Evolutionary conservation across 2,797 vertebrate genomes (phyloP), one percentile per base, ranked within the genome.

Genomic region (Arnoldichthys spilopterus): DNA sequence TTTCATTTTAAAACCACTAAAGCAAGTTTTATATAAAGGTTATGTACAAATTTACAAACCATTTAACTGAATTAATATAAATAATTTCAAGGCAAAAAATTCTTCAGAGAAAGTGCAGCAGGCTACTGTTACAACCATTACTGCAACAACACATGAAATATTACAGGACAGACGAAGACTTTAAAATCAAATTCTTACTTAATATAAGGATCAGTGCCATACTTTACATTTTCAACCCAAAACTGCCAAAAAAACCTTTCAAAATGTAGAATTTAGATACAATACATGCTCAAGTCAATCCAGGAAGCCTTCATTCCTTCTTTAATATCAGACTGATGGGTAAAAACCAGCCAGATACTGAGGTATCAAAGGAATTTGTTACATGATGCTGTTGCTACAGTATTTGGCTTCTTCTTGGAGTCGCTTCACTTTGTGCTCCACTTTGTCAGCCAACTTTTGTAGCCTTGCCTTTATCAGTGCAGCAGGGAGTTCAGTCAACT

Each of bases 401-500:
- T 20, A 34, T 28, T 72, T 24, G 28, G 82, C 58, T 1, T 54
- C 26, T 0, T 4, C 1, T 0, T 86, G 58, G 8, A 91, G 78
- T 0, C 20, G 77, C 2, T n/a, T 22, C 59, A 90, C 63, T 56
- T 86, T 92, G 0, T 2, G 58, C 16, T 78, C 2, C 0, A 93
- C 76, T 4, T 49, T 78, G 0, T 72, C 56, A 0, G 64, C 69
- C 1, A 22, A 12, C 0, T 1, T 0, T 0, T 0, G 3, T 0
- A 66, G 63, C 0, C 74, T 72, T 0, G 2, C 0, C 12, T 28
- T 73, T 0, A 0, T 45, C 28, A 93, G 47, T 0, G 58, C 0
- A 0, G 0, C 24, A 0, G 85, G 86, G 0, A 93, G 75, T 43
- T 75, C 28, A 1, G 54, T 73, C 0, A 91, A 74, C 0, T 87